Evolutionary conservation across 2,888 invertebrate genomes (phyloP).

Genomic region (Cheilosia vulpina): DNA sequence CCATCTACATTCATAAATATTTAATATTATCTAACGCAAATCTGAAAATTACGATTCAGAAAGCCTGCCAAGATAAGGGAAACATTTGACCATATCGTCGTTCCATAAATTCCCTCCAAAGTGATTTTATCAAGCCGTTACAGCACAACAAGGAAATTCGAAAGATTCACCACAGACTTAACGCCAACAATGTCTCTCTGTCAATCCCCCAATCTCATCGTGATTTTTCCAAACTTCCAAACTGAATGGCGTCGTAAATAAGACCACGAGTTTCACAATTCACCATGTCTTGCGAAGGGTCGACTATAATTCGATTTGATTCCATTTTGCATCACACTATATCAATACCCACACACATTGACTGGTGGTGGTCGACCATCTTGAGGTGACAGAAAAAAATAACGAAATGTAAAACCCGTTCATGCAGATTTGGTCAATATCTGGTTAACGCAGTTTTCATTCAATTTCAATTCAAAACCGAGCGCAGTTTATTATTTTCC

Average conservation of each 20-base stretch:
- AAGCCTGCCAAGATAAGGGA: not conserved
- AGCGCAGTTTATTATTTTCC: conserved; percentile 42
- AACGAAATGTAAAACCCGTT: conserved; percentile 14
- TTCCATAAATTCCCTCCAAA: not conserved
- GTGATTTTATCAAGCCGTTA: not conserved
- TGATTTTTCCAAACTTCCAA: conserved; percentile 9
- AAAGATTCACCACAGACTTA: conserved; percentile 22
- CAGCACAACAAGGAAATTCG: conserved; percentile 2
- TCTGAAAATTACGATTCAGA: not conserved
- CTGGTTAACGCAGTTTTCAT: conserved; percentile 49
- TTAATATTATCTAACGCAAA: not conserved
- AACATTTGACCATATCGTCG: not conserved
- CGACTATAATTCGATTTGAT: conserved; percentile 47
- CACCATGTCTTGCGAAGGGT: conserved; percentile 46
- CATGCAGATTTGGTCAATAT: conserved; percentile 42
- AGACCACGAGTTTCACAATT: conserved; percentile 43
- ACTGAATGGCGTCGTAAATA: conserved; percentile 49
- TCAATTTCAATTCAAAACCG: conserved; percentile 27
- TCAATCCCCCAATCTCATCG: conserved; percentile 24
- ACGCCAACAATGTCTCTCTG: conserved; percentile 53
- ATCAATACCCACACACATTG: conserved; percentile 34
- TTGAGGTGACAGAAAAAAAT: conserved; percentile 21
- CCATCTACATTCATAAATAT: too few relatives aligned
- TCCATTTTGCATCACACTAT: conserved; percentile 61
- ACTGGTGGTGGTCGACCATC: conserved; percentile 40